A percentile compares a stretch with the other conserved stretches of the same genome.
phyloP scores from a whole-genome alignment of 1,140 invertebrate species.

The Drosophila gunungcola region DNA sequence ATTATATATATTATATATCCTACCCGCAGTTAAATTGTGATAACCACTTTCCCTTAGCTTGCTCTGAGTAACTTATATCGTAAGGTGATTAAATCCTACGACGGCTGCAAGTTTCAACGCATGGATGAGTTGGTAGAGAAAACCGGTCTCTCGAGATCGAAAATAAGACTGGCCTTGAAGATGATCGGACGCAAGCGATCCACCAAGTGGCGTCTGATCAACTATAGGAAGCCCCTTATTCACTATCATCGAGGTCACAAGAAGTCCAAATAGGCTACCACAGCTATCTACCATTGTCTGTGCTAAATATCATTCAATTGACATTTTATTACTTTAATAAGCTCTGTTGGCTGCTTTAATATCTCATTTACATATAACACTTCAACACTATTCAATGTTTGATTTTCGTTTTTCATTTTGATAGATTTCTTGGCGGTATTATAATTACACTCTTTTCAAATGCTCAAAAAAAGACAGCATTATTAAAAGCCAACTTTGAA shows the following conservation, averaged over 20 bases:
- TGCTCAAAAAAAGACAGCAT: too few species aligned
- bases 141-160: neutral
- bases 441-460: too few species aligned
- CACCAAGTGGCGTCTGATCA: constrained; percentile 34
- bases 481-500: too few species aligned
- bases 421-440: too few species aligned
- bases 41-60: neutral
- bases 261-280: neutral
- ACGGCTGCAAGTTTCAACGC: constrained; percentile 6
- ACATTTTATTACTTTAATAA: too few species aligned
- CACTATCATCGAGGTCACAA: constrained; percentile 24
- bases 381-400: too few species aligned
- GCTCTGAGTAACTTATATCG: neutral
- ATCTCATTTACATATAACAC: too few species aligned
- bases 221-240: constrained; percentile 13
- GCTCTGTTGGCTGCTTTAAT: too few species aligned
- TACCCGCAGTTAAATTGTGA: too few species aligned
- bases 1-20: neutral
- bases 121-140: neutral
- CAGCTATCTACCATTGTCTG: too few species aligned
- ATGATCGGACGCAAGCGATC: constrained; percentile 27
- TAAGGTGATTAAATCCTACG: constrained; percentile 3
- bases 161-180: neutral
- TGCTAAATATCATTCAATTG: too few species aligned
- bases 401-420: too few species aligned